These are phyloP conservation scores for Danio albolineatus DNA, from an alignment of 2,797 vertebrate species.

Conservation along the genomic window DNA sequence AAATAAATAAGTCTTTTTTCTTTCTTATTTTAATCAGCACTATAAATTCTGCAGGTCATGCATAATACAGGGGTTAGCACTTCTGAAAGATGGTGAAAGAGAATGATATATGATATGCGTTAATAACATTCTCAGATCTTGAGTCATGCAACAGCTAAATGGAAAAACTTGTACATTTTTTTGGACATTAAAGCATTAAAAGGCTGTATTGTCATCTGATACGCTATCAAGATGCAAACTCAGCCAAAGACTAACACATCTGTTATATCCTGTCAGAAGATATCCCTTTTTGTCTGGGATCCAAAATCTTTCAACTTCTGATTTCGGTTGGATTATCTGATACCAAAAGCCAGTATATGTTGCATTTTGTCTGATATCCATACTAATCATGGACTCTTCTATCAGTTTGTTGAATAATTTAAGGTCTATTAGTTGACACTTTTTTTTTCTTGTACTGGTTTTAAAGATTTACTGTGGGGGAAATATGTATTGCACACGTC, in stretches of 20 bases:
- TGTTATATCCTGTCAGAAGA: not conserved
- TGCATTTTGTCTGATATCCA: not conserved
- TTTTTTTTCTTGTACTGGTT: too few relatives aligned
- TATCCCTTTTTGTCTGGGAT: not conserved
- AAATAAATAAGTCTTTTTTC: too few relatives aligned
- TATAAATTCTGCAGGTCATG: slow-evolving; percentile 25
- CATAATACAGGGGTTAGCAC: slow-evolving; percentile 2
- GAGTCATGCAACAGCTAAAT: slow-evolving; percentile 5
- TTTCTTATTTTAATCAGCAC: not conserved
- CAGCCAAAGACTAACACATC: not conserved
- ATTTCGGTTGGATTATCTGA: not conserved
- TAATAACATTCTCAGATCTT: not conserved
- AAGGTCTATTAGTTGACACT: too few relatives aligned
- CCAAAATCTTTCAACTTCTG: not conserved
- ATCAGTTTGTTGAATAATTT: too few relatives aligned
- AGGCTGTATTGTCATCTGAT: slow-evolving; percentile 4
- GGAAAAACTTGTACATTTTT: not conserved
- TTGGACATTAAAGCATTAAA: not conserved
- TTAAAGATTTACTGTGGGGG: too few relatives aligned
- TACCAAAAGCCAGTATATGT: not conserved
- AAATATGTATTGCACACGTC: too few relatives aligned
- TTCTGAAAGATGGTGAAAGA: slow-evolving; percentile 5
- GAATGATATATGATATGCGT: slow-evolving; percentile 11
- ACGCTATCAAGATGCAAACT: not conserved
- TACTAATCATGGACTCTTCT: not conserved